A percentile compares a stretch with the other conserved stretches of the same genome.
Conservation (phyloP, 2,113 vertebrate species). For the Camelus dromedarius region DNA sequence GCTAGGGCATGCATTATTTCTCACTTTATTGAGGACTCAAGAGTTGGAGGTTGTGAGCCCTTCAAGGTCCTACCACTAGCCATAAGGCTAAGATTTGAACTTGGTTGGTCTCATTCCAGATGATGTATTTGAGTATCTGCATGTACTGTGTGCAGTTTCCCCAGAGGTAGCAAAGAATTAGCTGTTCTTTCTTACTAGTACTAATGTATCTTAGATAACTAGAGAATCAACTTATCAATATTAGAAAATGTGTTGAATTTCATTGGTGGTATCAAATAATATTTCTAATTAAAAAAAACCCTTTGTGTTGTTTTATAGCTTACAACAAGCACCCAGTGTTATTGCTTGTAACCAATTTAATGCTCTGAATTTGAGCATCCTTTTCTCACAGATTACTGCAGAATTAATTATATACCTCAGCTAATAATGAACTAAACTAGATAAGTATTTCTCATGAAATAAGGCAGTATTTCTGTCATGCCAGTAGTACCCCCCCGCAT, state of each 20-base stretch:
- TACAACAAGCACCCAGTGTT: background rate
- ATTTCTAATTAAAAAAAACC: background rate
- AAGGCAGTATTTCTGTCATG: background rate
- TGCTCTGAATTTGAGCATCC: slow-evolving; percentile 6
- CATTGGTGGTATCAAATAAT: background rate
- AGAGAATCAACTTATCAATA: slow-evolving; percentile 27
- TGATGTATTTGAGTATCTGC: background rate
- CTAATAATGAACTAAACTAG: slow-evolving; percentile 25
- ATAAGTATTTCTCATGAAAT: slow-evolving; percentile 42
- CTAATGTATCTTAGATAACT: slow-evolving; percentile 5
- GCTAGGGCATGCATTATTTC: background rate
- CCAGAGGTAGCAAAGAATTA: slow-evolving; percentile 15
- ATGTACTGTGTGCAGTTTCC: background rate
- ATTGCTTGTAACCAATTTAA: background rate
- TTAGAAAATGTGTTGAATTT: slow-evolving; percentile 50
- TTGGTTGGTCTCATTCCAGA: background rate
- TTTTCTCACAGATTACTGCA: slow-evolving; percentile 36
- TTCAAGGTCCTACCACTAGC: background rate
- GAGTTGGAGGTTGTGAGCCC: background rate
- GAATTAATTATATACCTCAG: background rate
- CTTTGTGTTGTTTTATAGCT: background rate
- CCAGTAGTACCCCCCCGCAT: background rate
- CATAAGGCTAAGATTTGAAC: background rate
- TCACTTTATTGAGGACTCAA: background rate
- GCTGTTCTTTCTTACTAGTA: background rate